Base-by-base conservation (phyloP, 2,797 vertebrate species). In the Enteromius treurensis region DNA sequence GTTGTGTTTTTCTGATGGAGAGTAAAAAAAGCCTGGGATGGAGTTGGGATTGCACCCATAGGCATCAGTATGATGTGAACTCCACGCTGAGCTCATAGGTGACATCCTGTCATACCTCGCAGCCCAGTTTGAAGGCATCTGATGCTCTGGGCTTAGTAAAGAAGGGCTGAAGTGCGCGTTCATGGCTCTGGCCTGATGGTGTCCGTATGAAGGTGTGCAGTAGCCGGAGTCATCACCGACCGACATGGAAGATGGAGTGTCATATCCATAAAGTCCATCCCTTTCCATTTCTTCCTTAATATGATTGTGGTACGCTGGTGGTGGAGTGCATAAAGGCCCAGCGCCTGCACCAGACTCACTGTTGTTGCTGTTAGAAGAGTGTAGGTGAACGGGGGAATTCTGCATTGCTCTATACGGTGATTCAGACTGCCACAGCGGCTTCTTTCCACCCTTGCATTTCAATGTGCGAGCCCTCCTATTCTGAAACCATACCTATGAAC, bases 401-500 rank as follows among this genome's bases (percentile, higher is more conserved):
- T 85, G 91, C 37, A 29, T 58, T 0, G 88, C 87, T 45, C 29
- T 68, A 40, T 47, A 80, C 13, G 45, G 49, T 26, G 40, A 55
- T 0, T 92, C 91, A 0, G 88, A 53, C 74, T 91, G 90, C 92
- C 93, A 94, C 84, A 91, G 69, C 0, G 80, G 69, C 75, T 94
- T 95, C 81, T 92, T 94, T 64, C 89, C 86, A 13, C 90, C 92
- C 87, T 93, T 94, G 86, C 90, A 91, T 90, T 95, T 95, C 77
- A 95, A 85, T 1, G 93, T 95, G 47, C 95, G 93, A 88, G 95
- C 95, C 88, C 95, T 91, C 58, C 93, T 90, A 89, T 95, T 95
- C 84, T 95, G 95, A 76, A 95, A 95, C 95, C 95, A 95, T 53
- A 95, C 95, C 95, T 95, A 88, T 62, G 71, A 87, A 85, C 40